A percentile compares a stretch with the other conserved stretches of the same genome.
phyloP scores from a whole-genome alignment of 2,113 vertebrate genomes.

The Carassius gibelio region DNA sequence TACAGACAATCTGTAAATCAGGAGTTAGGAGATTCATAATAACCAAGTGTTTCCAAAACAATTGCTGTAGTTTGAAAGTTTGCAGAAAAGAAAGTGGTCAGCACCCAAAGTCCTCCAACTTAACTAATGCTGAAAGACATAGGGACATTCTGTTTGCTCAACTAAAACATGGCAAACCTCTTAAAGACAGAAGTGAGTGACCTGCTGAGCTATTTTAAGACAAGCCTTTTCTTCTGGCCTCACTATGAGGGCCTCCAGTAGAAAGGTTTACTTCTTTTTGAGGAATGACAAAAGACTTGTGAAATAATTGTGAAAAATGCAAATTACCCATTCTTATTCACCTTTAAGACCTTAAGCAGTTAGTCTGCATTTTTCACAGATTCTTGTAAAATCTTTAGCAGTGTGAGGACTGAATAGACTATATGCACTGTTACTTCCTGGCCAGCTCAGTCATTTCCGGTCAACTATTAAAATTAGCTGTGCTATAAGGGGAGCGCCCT shows the following conservation, averaged over 20 bases:
- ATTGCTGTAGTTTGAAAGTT: background rate
- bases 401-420: background rate
- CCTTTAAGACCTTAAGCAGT: background rate
- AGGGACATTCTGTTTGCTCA: background rate
- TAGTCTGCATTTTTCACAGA: slow-evolving; percentile 4
- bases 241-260: background rate
- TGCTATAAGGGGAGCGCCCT: too few species aligned
- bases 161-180: background rate
- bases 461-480: too few species aligned
- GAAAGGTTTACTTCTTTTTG: background rate
- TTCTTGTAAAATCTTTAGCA: background rate
- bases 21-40: too few species aligned
- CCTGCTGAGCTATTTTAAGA: background rate
- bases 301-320: slow-evolving; percentile 16
- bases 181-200: background rate
- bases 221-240: background rate
- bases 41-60: background rate
- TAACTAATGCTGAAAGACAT: background rate
- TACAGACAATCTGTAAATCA: background rate
- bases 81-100: background rate
- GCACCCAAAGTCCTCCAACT: background rate
- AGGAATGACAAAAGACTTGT: background rate
- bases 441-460: too few species aligned
- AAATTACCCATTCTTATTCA: slow-evolving; percentile 7
- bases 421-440: background rate